phyloP scores from a whole-genome alignment of 2,888 invertebrate genomes.

The Xanthia togata region DNA sequence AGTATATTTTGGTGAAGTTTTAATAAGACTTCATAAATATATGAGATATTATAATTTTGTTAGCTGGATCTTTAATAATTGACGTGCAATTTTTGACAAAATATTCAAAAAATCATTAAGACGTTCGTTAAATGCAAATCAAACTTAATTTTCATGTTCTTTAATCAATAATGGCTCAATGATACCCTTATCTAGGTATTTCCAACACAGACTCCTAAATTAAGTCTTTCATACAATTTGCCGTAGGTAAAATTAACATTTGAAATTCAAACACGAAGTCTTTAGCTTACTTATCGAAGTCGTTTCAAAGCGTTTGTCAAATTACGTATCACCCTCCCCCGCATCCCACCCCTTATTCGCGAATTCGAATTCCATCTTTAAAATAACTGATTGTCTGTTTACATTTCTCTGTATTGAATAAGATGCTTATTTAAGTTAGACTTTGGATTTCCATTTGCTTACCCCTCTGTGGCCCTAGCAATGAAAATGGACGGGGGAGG shows the following conservation, averaged over 20 bases:
- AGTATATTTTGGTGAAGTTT: slow-evolving; percentile 20
- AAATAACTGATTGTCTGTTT: slow-evolving; percentile 89
- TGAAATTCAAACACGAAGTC: slow-evolving; percentile 70
- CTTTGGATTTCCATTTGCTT: slow-evolving; percentile 67
- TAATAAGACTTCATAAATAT: slow-evolving; percentile 13
- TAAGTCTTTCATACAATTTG: slow-evolving; percentile 49
- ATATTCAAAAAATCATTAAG: slow-evolving; percentile 10
- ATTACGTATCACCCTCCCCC: slow-evolving; percentile 70
- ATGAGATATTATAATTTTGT: slow-evolving; percentile 10
- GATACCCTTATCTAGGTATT: slow-evolving; percentile 2
- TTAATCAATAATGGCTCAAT: slow-evolving; percentile 35
- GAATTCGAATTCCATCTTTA: slow-evolving; percentile 85
- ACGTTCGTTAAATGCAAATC: slow-evolving; percentile 28
- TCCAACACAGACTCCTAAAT: slow-evolving; percentile 5
- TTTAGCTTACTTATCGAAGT: slow-evolving; percentile 61
- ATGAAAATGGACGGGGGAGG: slow-evolving; percentile 48
- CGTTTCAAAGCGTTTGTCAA: slow-evolving; percentile 81
- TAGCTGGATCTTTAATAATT: slow-evolving; percentile 10
- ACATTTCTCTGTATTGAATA: slow-evolving; percentile 87
- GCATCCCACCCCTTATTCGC: slow-evolving; percentile 68
- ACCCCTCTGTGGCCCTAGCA: slow-evolving; percentile 54
- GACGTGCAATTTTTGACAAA: slow-evolving; percentile 6
- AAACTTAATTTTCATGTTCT: slow-evolving; percentile 7
- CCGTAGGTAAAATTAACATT: slow-evolving; percentile 64
- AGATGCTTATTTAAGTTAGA: slow-evolving; percentile 79